These are phyloP conservation scores for Taurulus bubalis DNA, from an alignment of 2,113 vertebrate species.

Conservation along the genomic window DNA sequence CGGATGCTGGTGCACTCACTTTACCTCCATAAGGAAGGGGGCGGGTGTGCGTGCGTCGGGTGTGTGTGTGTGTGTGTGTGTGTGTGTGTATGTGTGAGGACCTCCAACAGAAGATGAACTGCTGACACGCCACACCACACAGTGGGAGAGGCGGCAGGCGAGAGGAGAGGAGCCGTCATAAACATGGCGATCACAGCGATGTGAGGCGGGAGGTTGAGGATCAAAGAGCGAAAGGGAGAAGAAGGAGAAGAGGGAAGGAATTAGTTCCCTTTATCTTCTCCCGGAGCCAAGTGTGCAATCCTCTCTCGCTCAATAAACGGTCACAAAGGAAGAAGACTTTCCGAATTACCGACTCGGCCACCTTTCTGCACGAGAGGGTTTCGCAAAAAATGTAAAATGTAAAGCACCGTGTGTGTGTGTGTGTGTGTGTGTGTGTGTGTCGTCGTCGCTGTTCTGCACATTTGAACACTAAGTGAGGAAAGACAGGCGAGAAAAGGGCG, in stretches of 20 bases:
- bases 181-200: slow-evolving; percentile 74
- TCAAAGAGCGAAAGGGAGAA: slow-evolving; percentile 61
- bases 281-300: slow-evolving; percentile 63
- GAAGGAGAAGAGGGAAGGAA: slow-evolving; percentile 64
- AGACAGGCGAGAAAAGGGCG: not conserved
- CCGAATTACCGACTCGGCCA: slow-evolving; percentile 44
- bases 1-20: slow-evolving; percentile 75
- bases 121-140: slow-evolving; percentile 66
- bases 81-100: slow-evolving; percentile 26
- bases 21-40: slow-evolving; percentile 70
- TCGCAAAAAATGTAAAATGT: not conserved
- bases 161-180: slow-evolving; percentile 68
- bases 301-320: slow-evolving; percentile 62
- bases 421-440: no score
- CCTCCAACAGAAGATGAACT: slow-evolving; percentile 66
- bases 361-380: slow-evolving; percentile 40
- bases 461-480: not conserved
- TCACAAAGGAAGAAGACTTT: slow-evolving; percentile 60
- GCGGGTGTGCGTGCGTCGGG: slow-evolving; percentile 44
- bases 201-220: slow-evolving; percentile 69
- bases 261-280: slow-evolving; percentile 71
- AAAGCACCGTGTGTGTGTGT: slow-evolving; percentile 9
- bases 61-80: not conserved
- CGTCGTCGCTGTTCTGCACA: not conserved
- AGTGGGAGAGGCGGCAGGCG: slow-evolving; percentile 40